Conservation (phyloP, 2,797 vertebrate species). For the Mustela erminea region DNA sequence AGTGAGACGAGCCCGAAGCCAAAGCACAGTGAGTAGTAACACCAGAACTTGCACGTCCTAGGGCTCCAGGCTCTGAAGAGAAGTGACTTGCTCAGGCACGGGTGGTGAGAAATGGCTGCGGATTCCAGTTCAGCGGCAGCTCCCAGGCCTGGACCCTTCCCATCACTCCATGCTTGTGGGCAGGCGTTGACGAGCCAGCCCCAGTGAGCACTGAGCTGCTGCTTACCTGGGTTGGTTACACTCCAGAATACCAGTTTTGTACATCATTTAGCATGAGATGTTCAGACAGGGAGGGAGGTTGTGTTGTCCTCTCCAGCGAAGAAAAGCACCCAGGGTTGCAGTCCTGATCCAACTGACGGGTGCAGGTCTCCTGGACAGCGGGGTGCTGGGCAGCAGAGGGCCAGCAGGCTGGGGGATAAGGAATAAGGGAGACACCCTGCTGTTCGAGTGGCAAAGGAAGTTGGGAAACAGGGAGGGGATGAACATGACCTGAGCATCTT, state of each 20-base stretch:
- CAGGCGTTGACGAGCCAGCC: background rate
- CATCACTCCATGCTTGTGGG: background rate
- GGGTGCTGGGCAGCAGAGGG: background rate
- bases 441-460: background rate
- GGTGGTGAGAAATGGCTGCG: background rate
- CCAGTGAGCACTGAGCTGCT: background rate
- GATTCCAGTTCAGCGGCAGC: background rate
- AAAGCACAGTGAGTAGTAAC: background rate
- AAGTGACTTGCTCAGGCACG: background rate
- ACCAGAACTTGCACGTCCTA: background rate
- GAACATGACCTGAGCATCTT: background rate
- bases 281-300: background rate
- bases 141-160: background rate
- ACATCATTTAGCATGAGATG: background rate
- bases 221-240: background rate
- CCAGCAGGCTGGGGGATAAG: background rate
- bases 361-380: background rate
- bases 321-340: background rate
- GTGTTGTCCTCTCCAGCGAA: background rate
- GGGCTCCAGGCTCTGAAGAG: background rate
- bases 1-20: background rate
- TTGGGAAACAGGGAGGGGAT: background rate
- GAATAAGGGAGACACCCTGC: background rate
- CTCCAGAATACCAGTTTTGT: background rate
- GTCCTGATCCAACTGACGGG: background rate